phyloP scores from a whole-genome alignment of 2,113 vertebrate genomes.

The Protobothrops flavoviridis region DNA sequence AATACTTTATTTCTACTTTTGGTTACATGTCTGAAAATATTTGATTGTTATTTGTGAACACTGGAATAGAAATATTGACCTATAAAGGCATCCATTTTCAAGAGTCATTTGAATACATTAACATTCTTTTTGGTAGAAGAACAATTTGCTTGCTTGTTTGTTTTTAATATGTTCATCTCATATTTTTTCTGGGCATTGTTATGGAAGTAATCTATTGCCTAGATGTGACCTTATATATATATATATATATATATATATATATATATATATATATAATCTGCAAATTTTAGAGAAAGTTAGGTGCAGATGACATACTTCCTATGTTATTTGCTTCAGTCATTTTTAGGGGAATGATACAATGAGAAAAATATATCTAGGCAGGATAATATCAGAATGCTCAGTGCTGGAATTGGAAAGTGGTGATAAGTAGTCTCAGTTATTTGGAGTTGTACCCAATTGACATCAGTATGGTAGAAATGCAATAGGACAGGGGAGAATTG shows the following conservation, averaged over 20 bases:
- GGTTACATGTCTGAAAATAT: background rate
- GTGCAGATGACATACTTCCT: background rate
- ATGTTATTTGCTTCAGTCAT: background rate
- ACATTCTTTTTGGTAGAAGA: background rate
- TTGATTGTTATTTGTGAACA: background rate
- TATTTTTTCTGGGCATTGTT: background rate
- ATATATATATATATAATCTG: background rate
- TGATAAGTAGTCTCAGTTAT: background rate
- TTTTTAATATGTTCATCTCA: background rate
- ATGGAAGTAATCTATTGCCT: background rate
- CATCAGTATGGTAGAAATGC: background rate
- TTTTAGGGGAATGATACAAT: background rate
- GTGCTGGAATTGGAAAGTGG: background rate
- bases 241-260: background rate
- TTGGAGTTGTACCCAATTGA: background rate
- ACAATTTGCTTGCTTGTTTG: background rate
- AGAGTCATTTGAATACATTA: background rate
- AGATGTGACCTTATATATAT: background rate
- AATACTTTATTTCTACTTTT: background rate
- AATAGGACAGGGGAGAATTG: background rate
- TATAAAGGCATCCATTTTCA: background rate
- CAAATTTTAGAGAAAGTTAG: background rate
- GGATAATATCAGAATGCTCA: background rate
- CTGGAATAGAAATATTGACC: background rate
- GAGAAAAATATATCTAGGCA: background rate